Base-by-base conservation (phyloP, 2,113 vertebrate genomes). In the Abramis brama region DNA sequence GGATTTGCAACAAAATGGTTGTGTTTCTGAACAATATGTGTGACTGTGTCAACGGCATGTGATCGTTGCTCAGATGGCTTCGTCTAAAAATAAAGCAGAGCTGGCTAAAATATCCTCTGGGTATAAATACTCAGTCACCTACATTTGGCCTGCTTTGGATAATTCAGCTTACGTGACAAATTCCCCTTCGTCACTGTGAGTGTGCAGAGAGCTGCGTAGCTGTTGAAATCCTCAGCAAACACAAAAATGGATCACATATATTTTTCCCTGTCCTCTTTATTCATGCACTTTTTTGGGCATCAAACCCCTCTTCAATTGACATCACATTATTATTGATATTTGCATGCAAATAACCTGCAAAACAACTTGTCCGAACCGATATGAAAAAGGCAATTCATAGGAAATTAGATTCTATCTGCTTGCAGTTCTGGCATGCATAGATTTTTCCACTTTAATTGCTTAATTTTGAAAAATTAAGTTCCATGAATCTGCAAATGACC, bases 131-230 rank as follows among this genome's bases (percentile, higher is more conserved):
- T 59, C 68, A 25, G 12, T 83, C 66, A 83, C 81, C 68, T 73
- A 57, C 81, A 36, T 73, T 83, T 83, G 64, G 66, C 66, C 66
- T 83, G 50, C 47, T 47, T 73, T n/a, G 27, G 81, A 73, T 73
- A 83, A 83, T 83, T 27, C 50, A 73, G 68, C 68, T 83, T 83
- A 83, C 33, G 50, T 83, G 81, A 83, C 81, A 83, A 83, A 83
- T 83, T 83, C 81, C 81, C 68, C 68, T 83, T 71, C 68, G 33
- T 73, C 50, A 59, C 68, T 39, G 64, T 83, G 47, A 71, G 21
- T 57, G 81, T 83, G 68, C 68, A 39, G 66, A 39, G 23, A 57
- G 68, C 17, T 12, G 25, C 21, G 19, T 70, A 36, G 64, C 39
- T 70, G 80, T 30, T 71, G 66, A 52, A 82, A 71, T 39, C 25